Evolutionary conservation across 2,113 vertebrate genomes (phyloP), one percentile per base, ranked within the genome.

Genomic region (Heterotilapia buettikoferi): DNA sequence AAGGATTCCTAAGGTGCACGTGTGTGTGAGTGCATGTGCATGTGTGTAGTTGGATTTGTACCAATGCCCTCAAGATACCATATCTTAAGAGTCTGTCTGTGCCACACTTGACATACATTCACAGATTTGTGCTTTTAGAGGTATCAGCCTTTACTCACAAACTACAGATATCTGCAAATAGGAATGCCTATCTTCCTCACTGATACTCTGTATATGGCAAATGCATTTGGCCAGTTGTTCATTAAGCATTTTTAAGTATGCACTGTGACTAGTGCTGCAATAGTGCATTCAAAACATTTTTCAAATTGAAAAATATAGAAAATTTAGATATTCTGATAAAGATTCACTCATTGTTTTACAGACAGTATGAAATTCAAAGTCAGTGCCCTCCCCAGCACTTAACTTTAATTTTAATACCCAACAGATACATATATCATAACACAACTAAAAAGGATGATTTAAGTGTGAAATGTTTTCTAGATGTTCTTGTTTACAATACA

Each of bases 1-100:
- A 88, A 92, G 87, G 84, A 92, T 92, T 95, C 86, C 78, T 61
- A 82, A 87, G 76, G 57, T 83, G 73, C 63, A 82, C 12, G 52
- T 59, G 73, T 63, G 78, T 90, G 71, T 78, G 85, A 29, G 52
- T 83, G 71, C 43, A 76, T 90, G 79, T 80, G 85, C 31, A 76
- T 90, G 79, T 83, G 85, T 86, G 88, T 45, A 66, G 82, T 21
- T 84, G 88, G 82, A 93, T 89, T 89, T 85, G 50, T 81, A 66
- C 90, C 86, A 90, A 80, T 83, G n/a, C 50, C 86, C 86, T 78
- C 9, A 10, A 89, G 87, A 80, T 87, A 85, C 79, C 59, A 10
- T 78, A 86, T 84, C 82, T 84, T 90, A 68, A 31, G 61, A 53
- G 12, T 57, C n/a, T 66, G 59, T 86, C 66, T 50, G 73, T 43